Evolutionary conservation across 2,888 invertebrate species (phyloP).

Genomic region (Fragum fragum): DNA sequence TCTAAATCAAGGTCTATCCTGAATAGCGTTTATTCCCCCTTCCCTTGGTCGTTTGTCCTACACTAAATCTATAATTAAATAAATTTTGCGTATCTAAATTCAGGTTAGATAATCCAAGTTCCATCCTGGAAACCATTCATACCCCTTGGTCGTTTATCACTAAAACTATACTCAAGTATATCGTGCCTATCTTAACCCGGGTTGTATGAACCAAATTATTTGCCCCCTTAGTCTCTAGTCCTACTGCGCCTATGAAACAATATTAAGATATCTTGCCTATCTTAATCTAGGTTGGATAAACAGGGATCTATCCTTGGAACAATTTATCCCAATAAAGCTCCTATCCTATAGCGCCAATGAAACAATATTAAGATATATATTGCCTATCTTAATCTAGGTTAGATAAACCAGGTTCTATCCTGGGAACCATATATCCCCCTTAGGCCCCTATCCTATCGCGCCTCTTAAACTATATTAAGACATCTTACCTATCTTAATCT

Average conservation of each 20-base stretch:
- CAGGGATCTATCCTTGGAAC: constrained; percentile 30
- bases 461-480: too few species aligned
- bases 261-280: too few species aligned
- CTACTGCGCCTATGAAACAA: constrained; percentile 44
- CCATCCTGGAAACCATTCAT: constrained; percentile 37
- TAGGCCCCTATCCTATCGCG: neutral
- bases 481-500: too few species aligned
- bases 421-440: constrained; percentile 42
- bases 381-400: constrained; percentile 6
- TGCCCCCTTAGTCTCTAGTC: constrained; percentile 33
- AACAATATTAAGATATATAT: too few species aligned
- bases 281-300: constrained; percentile 34
- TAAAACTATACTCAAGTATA: neutral
- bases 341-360: neutral
- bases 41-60: constrained; percentile 30
- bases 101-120: constrained; percentile 37
- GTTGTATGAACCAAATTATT: constrained; percentile 34
- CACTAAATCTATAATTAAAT: too few species aligned
- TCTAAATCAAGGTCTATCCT: constrained; percentile 30
- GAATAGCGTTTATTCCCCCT: constrained; percentile 35
- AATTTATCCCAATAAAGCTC: constrained; percentile 32
- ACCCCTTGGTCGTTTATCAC: constrained; percentile 25
- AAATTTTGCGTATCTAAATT: too few species aligned
- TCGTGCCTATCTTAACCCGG: constrained; percentile 8
- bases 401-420: constrained; percentile 35